These are phyloP conservation scores for Bergia sp. DNA, from an alignment of 92 coral and sea anemone genomes.

Conservation along the genomic window DNA sequence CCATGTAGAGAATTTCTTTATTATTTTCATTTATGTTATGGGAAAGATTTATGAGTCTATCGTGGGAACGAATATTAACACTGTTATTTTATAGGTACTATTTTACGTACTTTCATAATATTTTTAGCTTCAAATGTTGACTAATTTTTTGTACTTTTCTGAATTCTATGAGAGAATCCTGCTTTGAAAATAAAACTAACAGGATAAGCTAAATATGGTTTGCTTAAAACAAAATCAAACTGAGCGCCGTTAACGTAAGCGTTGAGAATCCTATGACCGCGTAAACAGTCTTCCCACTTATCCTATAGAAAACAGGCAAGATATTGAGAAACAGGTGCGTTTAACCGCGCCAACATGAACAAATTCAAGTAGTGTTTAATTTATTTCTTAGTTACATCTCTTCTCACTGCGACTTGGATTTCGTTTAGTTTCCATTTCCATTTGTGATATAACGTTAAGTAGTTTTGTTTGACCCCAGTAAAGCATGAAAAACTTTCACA, in stretches of 20 bases:
- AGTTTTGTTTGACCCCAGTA: too few relatives aligned
- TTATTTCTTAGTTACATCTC: background rate
- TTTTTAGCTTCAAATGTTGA: background rate
- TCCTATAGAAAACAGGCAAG: background rate
- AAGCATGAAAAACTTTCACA: too few relatives aligned
- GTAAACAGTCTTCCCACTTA: background rate
- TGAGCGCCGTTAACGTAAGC: background rate
- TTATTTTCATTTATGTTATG: too few relatives aligned
- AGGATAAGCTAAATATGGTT: background rate
- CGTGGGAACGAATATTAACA: background rate
- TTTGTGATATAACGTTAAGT: too few relatives aligned
- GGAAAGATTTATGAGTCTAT: background rate
- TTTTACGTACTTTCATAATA: background rate
- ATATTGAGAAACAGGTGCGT: background rate
- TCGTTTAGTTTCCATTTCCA: too few relatives aligned
- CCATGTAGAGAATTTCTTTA: background rate
- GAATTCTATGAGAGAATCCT: too few relatives aligned
- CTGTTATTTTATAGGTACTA: background rate
- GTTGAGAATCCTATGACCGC: background rate
- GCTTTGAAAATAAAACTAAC: background rate
- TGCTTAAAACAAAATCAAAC: background rate
- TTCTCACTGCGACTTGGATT: background rate
- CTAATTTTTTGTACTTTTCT: background rate
- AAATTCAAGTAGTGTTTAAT: background rate
- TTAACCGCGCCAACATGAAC: background rate